Base-by-base conservation (phyloP, 2,888 invertebrate species). In the Parnassius smintheus region DNA sequence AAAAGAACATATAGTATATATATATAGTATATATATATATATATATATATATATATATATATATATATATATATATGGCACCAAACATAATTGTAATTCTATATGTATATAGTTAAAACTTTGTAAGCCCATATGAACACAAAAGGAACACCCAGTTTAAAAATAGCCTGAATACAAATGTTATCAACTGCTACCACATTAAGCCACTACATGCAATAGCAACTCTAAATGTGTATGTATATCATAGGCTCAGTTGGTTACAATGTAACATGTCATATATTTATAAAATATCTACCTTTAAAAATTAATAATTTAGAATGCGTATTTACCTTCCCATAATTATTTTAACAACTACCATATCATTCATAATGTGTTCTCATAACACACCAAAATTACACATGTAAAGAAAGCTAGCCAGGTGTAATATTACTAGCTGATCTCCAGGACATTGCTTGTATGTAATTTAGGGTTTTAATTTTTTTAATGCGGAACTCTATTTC, bases 151-250 rank as follows among this genome's bases (percentile, higher is more conserved):
- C 62, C 64, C 61, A 62, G 50, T 60, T 61, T 57, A 54, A 56
- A 65, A 59, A 61, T 41, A 65, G 66, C 65, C 59, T 56, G 48
- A 18, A 52, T 52, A 61, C 59, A 61, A 18, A 64, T 61, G 62
- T 64, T 61, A 65, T 60, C 63, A 56, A 12, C 25, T 13, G n/a
- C 35, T 3, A 22, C 41, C 49, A 22, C 25, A 35, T 61, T 45
- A 56, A 13, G 10, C 44, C 25, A 52, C 22, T 42, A 25, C 10
- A 49, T 58, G n/a, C 13, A 22, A 41, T 52, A 57, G 46, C 46
- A 18, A 48, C 53, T 18, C 9, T 18, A 9, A 46, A 48, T 52
- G n/a, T 54, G 11, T 54, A 8, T 13, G 11, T 44, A 18, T 55
- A 44, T 55, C 18, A 50, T 41, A 18, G 18, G 18, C 18, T 13